phyloP scores from a whole-genome alignment of 2,113 vertebrate species.

The Nibea albiflora region DNA sequence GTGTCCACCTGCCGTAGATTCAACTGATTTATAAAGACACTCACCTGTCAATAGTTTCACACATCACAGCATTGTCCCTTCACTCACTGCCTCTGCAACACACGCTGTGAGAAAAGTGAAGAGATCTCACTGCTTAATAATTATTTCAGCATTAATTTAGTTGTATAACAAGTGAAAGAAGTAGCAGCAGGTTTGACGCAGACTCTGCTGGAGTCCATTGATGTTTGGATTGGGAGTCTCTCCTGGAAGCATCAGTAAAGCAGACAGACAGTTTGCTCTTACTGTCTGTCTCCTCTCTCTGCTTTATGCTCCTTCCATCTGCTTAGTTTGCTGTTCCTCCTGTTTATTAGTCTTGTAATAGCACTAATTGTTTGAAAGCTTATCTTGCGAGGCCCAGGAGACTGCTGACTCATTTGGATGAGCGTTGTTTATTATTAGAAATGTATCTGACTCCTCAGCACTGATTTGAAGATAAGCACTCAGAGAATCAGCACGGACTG shows the following conservation, averaged over 20 bases:
- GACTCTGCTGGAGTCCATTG: neutral
- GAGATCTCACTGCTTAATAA: too few species aligned
- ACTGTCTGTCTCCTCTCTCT: neutral
- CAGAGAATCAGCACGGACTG: neutral
- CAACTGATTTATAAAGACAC: too few species aligned
- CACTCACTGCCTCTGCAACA: too few species aligned
- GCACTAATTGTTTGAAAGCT: conserved; percentile 60
- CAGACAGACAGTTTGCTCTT: neutral
- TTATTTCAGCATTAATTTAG: too few species aligned
- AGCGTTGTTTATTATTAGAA: conserved; percentile 39
- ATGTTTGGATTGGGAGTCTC: neutral
- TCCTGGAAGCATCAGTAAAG: neutral
- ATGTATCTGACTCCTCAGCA: conserved; percentile 20
- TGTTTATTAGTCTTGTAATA: conserved; percentile 45
- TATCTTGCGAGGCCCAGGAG: conserved; percentile 45
- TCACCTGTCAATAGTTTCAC: too few species aligned
- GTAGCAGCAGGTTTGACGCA: neutral
- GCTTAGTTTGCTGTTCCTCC: conserved; percentile 13
- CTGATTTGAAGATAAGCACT: conserved; percentile 18
- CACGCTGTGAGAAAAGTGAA: too few species aligned
- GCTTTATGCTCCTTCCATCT: conserved; percentile 29
- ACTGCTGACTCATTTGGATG: conserved; percentile 32
- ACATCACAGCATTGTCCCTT: too few species aligned
- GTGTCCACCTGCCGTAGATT: too few species aligned
- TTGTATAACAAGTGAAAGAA: neutral